Base-by-base conservation (phyloP, 2,113 vertebrate genomes). In the Atlantisia rogersi region DNA sequence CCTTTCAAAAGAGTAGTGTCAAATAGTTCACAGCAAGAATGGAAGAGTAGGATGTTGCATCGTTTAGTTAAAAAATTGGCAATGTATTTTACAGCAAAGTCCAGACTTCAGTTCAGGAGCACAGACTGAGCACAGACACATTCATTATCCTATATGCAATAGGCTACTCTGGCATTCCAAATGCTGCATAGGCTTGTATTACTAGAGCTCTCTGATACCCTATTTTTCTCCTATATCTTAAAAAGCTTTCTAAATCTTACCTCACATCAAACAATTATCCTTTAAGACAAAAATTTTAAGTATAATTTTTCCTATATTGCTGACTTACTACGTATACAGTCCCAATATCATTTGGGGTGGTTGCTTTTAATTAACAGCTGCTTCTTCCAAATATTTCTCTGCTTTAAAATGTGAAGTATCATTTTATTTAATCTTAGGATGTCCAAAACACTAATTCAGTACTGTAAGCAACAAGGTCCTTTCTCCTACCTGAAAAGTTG, bases 131-230 rank as follows among this genome's bases (percentile, higher is more conserved):
- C 5, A n/a, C n/a, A 77, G 25, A 24, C 40, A 40, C 24, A 15
- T 75, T 55, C 42, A 53, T 80, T 78, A 11, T 50, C 25, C 17
- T 63, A 1, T 11, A 31, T 35, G 17, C 42, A 70, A 70, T 11
- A 90, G 42, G 12, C 18, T 91, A 7, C 35, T 44, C 16, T 65
- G 25, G 7, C 8, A 6, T 83, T 80, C 29, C 44, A 91, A 13
- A 32, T 64, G 14, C 11, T 42, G 15, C 8, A 8, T 16, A 37
- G 53, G 1, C 9, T 12, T 1, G 0, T 55, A 26, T 35, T 80
- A 15, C 14, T 31, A 60, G 83, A 81, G 25, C 19, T 52, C 21
- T 82, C 62, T 19, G 5, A 56, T 25, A 78, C 1, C 5, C 12
- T 44, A 5, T 21, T 89, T 40, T 73, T 9, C 20, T 69, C n/a